Base-by-base conservation (phyloP, 2,113 vertebrate genomes). In the Pygathrix nemaeus region DNA sequence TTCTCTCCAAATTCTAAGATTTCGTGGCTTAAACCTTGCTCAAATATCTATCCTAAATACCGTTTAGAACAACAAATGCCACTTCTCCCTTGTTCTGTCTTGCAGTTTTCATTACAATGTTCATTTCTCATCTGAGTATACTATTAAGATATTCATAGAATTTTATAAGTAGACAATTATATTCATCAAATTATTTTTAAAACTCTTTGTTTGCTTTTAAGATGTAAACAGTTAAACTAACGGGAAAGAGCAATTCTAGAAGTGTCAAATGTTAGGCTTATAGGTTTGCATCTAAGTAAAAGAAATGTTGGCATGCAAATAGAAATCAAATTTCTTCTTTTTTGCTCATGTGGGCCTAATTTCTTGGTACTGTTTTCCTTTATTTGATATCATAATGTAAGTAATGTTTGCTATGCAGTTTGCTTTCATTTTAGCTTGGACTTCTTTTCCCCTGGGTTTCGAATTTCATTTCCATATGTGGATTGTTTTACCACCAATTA, bases 361-460 rank as follows among this genome's bases (percentile, higher is more conserved):
- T 72, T 50, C 55, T 90, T 87, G 17, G 4, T 83, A 78, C 6
- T 59, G 2, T 84, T 97, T 97, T 92, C 13, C 30, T 82, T 85
- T 64, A 70, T 78, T 87, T 95, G 70, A 48, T 79, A 86, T 38
- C 9, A 38, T 68, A 94, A 87, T 78, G n/a, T 85, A 93, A 89
- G 18, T 61, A 93, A 93, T 88, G 6, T 88, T 92, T 83, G 55
- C 72, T 35, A 76, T 64, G 30, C 5, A 90, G 68, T 90, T 93
- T 93, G 35, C 43, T 96, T 97, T 92, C 23, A 73, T 75, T 96
- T 89, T 90, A 92, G n/a, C 66, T 93, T 84, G 89, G 73, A 89
- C 21, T n/a, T 88, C 83, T 91, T 45, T 27, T 0, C 48, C 83
- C 35, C 25, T 45, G 75, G 6, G 20, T 92, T 93, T 96, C 79